Base-by-base conservation (phyloP, 1,140 invertebrate genomes). In the Sitodiplosis mosellana region DNA sequence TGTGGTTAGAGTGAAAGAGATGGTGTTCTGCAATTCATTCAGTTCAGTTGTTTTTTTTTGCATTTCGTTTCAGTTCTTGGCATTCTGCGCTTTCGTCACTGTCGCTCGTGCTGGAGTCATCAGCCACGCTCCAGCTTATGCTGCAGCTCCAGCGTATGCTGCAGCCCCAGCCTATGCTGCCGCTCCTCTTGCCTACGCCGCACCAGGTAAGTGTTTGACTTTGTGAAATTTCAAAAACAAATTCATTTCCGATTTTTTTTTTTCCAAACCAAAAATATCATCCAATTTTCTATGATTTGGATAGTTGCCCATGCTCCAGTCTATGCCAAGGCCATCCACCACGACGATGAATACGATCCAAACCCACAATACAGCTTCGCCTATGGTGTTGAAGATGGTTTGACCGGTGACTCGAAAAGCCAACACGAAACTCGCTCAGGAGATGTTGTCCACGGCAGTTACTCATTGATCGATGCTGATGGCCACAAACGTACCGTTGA, bases 401-500 rank as follows among this genome's bases (percentile, higher is more conserved):
- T 71, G 53, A 77, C 68, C 38, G 72, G 76, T 11, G 73, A 76
- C 53, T 66, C 68, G 52, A 75, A 76, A 59, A 69, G 67, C 51
- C 72, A 75, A 58, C 62, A 71, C 46, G 73, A 75, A 59, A 67
- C 63, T 18, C 63, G 72, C 3, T 64, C 68, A 46, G 78, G 78
- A 11, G 76, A 79, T 56, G 69, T 78, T 15, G 77, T 79, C 8
- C 71, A 77, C 55, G 77, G 77, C 34, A 69, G 69, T 33, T 78
- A 78, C 59, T 75, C 73, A 2, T 57, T 79, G 15, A 66, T 75
- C 17, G 76, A 80, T 51, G 72, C 77, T 1, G 77, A 81, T 55
- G 78, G 77, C 47, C 72, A 70, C 46, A 70, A 73, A 46, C 69
- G 77, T 51, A 73, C 72, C 19, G 77, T 79, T 1, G 74, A 77